Conservation (phyloP, 35 echinoderm and acorn worm genomes). For the Diadema setosum region DNA sequence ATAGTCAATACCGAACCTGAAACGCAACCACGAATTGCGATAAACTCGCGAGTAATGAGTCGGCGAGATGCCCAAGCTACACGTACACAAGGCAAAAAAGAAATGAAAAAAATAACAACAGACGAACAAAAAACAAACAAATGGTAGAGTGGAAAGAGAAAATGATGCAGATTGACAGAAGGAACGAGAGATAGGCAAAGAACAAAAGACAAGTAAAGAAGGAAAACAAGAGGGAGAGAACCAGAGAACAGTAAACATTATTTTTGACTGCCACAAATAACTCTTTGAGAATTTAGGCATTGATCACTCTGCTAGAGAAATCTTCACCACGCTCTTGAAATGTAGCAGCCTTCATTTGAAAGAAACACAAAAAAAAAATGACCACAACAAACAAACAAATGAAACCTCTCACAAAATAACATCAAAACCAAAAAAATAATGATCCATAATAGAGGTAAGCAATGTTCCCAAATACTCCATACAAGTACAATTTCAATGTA, state of each 20-base stretch:
- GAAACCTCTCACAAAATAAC: too few species aligned
- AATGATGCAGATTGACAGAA: background rate
- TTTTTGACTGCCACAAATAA: background rate
- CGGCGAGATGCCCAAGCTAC: conserved; percentile 55
- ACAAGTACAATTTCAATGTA: too few species aligned
- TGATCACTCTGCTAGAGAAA: too few species aligned
- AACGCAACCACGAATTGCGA: conserved; percentile 57
- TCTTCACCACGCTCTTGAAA: too few species aligned
- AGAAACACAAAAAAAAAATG: too few species aligned
- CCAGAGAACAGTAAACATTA: background rate
- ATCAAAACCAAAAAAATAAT: too few species aligned
- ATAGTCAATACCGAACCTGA: conserved; percentile 12
- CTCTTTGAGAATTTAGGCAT: too few species aligned
- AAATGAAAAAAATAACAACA: background rate
- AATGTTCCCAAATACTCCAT: too few species aligned
- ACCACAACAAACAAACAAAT: too few species aligned
- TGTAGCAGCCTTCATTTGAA: too few species aligned
- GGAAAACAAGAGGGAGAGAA: too few species aligned
- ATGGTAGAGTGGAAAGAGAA: background rate
- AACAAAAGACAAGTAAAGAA: background rate
- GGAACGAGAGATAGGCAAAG: background rate
- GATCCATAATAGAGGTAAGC: too few species aligned
- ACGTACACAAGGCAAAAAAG: background rate
- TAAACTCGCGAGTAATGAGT: conserved; percentile 74
- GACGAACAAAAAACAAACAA: background rate